A percentile compares a stretch with the other conserved stretches of the same genome.
phyloP scores from a whole-genome alignment of 64 coral and sea anemone genomes.

The Hydrozoanthus tunicans region DNA sequence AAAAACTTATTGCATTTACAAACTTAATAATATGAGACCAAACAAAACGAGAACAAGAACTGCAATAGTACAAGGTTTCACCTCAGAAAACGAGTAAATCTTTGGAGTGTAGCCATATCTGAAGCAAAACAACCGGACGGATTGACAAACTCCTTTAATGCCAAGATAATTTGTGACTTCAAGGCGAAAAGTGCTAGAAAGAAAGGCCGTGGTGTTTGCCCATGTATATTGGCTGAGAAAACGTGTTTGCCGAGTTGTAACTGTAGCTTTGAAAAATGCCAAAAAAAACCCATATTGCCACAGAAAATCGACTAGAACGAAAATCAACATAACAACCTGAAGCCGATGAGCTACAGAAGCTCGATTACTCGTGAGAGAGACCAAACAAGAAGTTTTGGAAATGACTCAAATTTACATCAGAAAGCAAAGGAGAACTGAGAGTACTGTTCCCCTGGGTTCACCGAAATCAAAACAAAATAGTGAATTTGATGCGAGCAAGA shows the following conservation, averaged over 20 bases:
- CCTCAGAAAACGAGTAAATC: too few relatives aligned
- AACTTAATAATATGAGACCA: too few relatives aligned
- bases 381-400: conserved; percentile 1
- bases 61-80: too few relatives aligned
- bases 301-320: conserved; percentile 12
- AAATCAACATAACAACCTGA: conserved; percentile 9
- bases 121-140: background rate
- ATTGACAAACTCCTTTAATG: background rate
- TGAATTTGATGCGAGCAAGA: background rate
- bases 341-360: background rate
- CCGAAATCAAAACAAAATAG: conserved; percentile 9
- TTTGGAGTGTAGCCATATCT: too few relatives aligned
- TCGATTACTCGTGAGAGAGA: background rate
- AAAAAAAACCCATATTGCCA: background rate
- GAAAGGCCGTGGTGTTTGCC: conserved; percentile 39
- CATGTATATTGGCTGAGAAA: conserved; percentile 11
- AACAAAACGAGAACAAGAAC: too few relatives aligned
- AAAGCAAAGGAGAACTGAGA: conserved; percentile 23
- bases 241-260: conserved; percentile 6
- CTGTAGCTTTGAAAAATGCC: conserved; percentile 7
- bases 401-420: conserved; percentile 14
- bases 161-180: conserved; percentile 23
- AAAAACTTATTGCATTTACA: too few relatives aligned
- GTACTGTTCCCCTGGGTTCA: background rate
- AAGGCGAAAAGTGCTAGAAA: conserved; percentile 25